Evolutionary conservation across 1,140 invertebrate species (phyloP), one percentile per base, ranked within the genome.

Genomic region (Cecropterus lyciades): DNA sequence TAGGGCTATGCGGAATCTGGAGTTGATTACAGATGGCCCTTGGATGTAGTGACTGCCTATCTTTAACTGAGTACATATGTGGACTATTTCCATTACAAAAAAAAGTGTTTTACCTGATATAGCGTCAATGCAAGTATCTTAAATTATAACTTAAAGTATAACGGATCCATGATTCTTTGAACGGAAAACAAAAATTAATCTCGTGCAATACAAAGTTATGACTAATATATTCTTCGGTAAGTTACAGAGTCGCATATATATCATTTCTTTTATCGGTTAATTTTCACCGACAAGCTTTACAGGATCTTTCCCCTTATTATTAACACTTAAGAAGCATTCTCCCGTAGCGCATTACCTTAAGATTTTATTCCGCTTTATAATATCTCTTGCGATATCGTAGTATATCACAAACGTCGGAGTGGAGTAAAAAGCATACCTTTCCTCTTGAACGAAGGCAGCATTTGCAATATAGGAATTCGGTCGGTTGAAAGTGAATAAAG

Each of bases 181-280:
- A 37, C 45, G 27, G 46, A 49, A 40, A 60, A 33, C 16, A 49
- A 49, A 60, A 33, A 48, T 15, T 2, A 16, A 60, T 17, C 15
- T 33, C 15, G 42, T 40, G 17, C 57, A 60, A 60, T 16, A 59
- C 56, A 60, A 60, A 60, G 45, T 60, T 60, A 48, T 60, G 57
- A 60, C 57, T 60, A 60, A 60, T 60, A 60, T 45, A 30, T 60
- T 27, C 30, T 60, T 17, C 40, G 9, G 56, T 60, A 60, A 45
- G 43, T 48, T 60, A 43, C 56, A 60, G 56, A 60, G 56, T n/a
- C 56, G 56, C 56, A 60, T 60, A 60, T n/a, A n/a, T 60, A 60
- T 60, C 45, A 60, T 24, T 60, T 60, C 57, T 60, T 60, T 60
- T 60, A 13, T 45, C 43, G 45, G 57, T 60, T 60, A 60, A 60